A percentile compares a stretch with the other conserved stretches of the same genome.
Evolutionary conservation across 1,140 invertebrate species (phyloP).

Genomic region (Papilio helenus): DNA sequence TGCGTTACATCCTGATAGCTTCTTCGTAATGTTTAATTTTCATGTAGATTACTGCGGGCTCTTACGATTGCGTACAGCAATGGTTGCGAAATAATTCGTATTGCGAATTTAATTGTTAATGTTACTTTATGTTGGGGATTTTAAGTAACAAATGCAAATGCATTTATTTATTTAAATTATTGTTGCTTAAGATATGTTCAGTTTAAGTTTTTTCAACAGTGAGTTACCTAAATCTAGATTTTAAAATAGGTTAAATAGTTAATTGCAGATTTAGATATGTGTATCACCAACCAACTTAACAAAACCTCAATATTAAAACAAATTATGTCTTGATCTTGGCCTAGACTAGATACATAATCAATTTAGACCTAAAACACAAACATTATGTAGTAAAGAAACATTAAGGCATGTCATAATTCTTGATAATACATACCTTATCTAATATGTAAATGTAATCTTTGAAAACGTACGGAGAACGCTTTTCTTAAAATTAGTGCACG

Average conservation of each 20-base stretch:
- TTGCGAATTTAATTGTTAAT: constrained; percentile 23
- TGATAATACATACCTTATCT: neutral
- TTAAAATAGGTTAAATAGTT: too few species aligned
- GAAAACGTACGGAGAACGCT: constrained; percentile 23
- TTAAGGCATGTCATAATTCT: constrained; percentile 5
- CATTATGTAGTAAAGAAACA: neutral
- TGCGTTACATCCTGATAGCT: constrained; percentile 24
- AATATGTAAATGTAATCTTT: neutral
- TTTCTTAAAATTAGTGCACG: constrained; percentile 40
- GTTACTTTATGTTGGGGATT: neutral
- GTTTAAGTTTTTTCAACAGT: too few species aligned
- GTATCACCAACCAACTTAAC: too few species aligned
- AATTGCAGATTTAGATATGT: too few species aligned
- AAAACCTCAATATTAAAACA: too few species aligned
- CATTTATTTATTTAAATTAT: neutral
- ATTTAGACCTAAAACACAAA: neutral
- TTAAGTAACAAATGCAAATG: neutral
- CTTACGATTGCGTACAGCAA: constrained; percentile 28
- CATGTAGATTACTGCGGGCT: constrained; percentile 14
- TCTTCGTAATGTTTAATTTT: constrained; percentile 32
- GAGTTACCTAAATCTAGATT: too few species aligned
- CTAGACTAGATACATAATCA: neutral
- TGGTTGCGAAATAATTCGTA: constrained; percentile 14
- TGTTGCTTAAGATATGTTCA: too few species aligned
- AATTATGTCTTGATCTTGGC: too few species aligned